Evolutionary conservation across 2,113 vertebrate species (phyloP).

Genomic region (Amphiprion ocellaris): DNA sequence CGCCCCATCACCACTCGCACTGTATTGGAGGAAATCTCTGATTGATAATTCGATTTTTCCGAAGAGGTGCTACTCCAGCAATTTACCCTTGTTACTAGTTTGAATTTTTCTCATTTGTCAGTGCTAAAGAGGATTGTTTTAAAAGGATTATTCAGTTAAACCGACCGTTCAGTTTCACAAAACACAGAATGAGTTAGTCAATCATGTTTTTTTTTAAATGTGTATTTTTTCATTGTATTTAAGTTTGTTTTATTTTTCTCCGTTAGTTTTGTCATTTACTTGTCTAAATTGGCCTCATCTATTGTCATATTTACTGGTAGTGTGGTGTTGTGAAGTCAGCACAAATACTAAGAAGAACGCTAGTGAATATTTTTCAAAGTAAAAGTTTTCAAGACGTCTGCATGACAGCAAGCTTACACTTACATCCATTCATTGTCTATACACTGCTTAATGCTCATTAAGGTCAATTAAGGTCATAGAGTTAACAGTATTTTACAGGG

Average conservation of each 20-base stretch:
- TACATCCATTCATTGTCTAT: too few relatives aligned
- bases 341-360: background rate
- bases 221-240: background rate
- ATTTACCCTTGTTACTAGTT: background rate
- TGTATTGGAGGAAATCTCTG: conserved; percentile 10
- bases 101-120: background rate
- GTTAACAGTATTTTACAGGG: too few relatives aligned
- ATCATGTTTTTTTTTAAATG: background rate
- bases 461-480: too few relatives aligned
- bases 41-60: conserved; percentile 3
- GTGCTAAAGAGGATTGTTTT: background rate
- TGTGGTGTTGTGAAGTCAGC: conserved; percentile 20
- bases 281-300: background rate
- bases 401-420: background rate
- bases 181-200: background rate
- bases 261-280: background rate
- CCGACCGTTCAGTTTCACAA: background rate
- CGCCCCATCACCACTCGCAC: conserved; percentile 62
- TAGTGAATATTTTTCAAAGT: conserved; percentile 33
- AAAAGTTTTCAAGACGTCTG: background rate
- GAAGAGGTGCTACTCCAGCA: background rate
- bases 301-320: conserved; percentile 12
- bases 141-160: background rate
- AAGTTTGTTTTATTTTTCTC: background rate
- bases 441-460: too few relatives aligned